Percentiles rank a stretch among this genome's conserved stretches.
These are phyloP conservation scores for Chionodraco myersi DNA, from an alignment of 2,113 vertebrate genomes.

Conservation along the genomic window DNA sequence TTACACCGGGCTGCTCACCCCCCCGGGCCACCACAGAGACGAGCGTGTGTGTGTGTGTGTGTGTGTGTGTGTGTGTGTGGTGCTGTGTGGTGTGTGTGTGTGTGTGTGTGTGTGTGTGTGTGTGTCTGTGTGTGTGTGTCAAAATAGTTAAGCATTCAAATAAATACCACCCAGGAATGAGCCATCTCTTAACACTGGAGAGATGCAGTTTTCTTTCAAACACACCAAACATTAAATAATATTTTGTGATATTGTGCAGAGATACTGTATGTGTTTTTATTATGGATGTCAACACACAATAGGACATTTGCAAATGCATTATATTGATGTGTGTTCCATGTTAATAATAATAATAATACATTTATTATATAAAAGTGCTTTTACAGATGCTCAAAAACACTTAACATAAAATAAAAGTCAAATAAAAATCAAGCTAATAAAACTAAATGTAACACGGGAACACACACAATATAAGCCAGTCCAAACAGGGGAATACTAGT, in stretches of 20 bases:
- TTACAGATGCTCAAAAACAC: too few relatives aligned
- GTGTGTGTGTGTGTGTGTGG: neutral
- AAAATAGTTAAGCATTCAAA: constrained; percentile 15
- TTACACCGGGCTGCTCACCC: constrained; percentile 38
- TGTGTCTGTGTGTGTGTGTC: neutral
- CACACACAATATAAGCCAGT: too few relatives aligned
- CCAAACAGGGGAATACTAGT: too few relatives aligned
- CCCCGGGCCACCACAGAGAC: constrained; percentile 30
- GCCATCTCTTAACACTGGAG: neutral
- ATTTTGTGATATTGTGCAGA: neutral
- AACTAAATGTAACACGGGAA: too few relatives aligned
- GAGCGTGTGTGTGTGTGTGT: neutral
- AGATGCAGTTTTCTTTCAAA: constrained; percentile 4
- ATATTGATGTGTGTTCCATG: neutral
- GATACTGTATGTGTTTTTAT: neutral
- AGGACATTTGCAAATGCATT: neutral
- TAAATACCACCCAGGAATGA: constrained; percentile 6
- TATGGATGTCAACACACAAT: neutral
- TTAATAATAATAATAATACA: too few relatives aligned
- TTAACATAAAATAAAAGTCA: too few relatives aligned
- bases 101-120: neutral
- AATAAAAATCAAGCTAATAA: too few relatives aligned
- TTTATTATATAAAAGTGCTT: too few relatives aligned
- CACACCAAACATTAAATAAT: neutral
- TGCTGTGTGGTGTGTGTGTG: neutral